phyloP scores from a whole-genome alignment of 2,888 invertebrate genomes.

The Cheilosia urbana region DNA sequence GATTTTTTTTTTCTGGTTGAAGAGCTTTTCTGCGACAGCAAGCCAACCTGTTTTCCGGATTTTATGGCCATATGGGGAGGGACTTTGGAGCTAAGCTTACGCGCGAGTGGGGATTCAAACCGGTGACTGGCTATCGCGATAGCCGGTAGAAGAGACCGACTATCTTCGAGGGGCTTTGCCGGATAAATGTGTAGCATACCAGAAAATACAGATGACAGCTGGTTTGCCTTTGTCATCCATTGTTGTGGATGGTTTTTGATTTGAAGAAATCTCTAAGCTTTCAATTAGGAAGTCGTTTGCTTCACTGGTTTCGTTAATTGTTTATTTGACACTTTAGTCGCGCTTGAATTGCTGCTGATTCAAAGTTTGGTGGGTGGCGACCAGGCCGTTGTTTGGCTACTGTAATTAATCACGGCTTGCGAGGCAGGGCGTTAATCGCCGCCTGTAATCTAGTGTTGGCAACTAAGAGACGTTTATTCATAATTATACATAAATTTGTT shows the following conservation, averaged over 20 bases:
- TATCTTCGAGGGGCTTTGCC: slow-evolving; percentile 12
- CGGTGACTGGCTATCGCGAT: slow-evolving; percentile 39
- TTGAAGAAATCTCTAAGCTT: slow-evolving; percentile 54
- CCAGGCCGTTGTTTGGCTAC: slow-evolving; percentile 41
- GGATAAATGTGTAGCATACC: slow-evolving; percentile 23
- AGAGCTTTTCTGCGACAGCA: slow-evolving; percentile 61
- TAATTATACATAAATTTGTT: slow-evolving; percentile 33
- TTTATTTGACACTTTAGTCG: slow-evolving; percentile 50
- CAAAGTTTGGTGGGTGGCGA: slow-evolving; percentile 29
- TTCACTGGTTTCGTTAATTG: slow-evolving; percentile 44
- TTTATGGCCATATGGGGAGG: slow-evolving; percentile 52
- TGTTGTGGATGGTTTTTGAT: slow-evolving; percentile 49
- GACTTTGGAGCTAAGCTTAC: slow-evolving; percentile 36
- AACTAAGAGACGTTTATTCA: slow-evolving; percentile 38
- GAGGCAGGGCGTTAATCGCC: slow-evolving; percentile 40
- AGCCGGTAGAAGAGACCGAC: slow-evolving; percentile 6
- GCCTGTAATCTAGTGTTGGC: slow-evolving; percentile 26
- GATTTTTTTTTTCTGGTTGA: slow-evolving; percentile 45
- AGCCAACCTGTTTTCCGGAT: slow-evolving; percentile 54
- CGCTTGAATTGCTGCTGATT: slow-evolving; percentile 50
- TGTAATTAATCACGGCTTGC: slow-evolving; percentile 54
- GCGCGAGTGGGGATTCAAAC: slow-evolving; percentile 34
- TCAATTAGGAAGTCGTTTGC: slow-evolving; percentile 29
- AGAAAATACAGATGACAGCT: slow-evolving; percentile 47
- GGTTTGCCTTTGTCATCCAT: slow-evolving; percentile 58